phyloP scores from a whole-genome alignment of 2,797 vertebrate species.

The Graptemys geographica region DNA sequence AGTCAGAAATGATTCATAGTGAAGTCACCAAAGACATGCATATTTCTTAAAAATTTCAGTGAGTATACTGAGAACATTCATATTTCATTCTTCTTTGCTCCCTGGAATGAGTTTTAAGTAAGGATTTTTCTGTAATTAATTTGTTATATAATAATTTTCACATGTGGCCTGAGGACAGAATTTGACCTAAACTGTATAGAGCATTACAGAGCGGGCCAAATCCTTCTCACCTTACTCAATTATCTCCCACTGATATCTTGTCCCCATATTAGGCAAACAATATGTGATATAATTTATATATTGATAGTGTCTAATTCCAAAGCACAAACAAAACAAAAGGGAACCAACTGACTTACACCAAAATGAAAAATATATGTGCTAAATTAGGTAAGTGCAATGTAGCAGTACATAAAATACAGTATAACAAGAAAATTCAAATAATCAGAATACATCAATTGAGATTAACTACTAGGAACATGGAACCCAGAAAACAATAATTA shows the following conservation, averaged over 20 bases:
- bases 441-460: no score
- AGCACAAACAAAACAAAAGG: background rate
- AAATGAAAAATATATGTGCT: background rate
- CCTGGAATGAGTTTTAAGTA: background rate
- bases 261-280: background rate
- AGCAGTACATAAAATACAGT: background rate
- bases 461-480: no score
- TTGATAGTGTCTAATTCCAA: background rate
- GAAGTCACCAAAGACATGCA: background rate
- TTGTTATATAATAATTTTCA: background rate
- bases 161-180: background rate
- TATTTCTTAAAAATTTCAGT: background rate
- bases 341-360: background rate
- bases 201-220: background rate
- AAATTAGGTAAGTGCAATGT: background rate
- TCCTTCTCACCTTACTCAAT: background rate
- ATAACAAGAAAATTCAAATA: background rate
- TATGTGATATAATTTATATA: background rate
- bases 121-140: background rate
- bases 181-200: background rate
- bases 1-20: constrained; percentile 22
- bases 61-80: background rate
- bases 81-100: background rate
- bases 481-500: no score
- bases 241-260: background rate